Evolutionary conservation across 2,888 invertebrate species (phyloP).

Genomic region (Lepidochrysops patricia): DNA sequence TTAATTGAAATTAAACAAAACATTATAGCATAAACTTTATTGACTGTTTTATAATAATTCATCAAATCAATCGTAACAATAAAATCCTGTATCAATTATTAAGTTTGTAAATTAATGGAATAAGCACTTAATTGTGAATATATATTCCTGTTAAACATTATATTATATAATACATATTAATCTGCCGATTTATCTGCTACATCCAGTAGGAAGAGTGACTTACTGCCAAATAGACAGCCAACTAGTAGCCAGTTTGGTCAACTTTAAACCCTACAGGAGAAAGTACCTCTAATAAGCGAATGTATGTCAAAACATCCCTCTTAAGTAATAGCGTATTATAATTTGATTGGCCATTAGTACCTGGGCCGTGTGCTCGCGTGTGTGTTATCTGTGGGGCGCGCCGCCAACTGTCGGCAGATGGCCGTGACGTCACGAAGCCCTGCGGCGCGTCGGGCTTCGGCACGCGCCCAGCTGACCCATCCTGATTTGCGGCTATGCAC

Average conservation of each 20-base stretch:
- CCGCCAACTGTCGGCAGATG: slow-evolving; percentile 72
- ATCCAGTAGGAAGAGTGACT: no score
- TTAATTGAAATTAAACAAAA: neutral
- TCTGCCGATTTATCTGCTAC: no score
- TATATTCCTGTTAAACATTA: neutral
- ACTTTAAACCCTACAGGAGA: neutral
- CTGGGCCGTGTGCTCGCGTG: slow-evolving; percentile 18
- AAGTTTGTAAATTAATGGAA: no score
- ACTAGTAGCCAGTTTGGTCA: no score
- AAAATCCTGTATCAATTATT: neutral
- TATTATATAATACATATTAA: no score
- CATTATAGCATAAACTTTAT: neutral
- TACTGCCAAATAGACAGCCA: no score
- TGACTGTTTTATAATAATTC: neutral
- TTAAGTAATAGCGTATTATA: slow-evolving; percentile 1
- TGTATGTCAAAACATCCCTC: neutral
- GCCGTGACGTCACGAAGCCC: slow-evolving; percentile 70
- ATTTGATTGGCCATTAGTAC: slow-evolving; percentile 21
- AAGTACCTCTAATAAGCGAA: neutral
- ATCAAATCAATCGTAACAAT: neutral
- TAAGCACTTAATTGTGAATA: neutral
- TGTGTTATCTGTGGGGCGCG: slow-evolving; percentile 54
- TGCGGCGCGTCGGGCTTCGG: slow-evolving; percentile 37
- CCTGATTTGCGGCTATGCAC: slow-evolving; percentile 50
- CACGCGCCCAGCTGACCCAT: slow-evolving; percentile 53